A percentile compares a stretch with the other conserved stretches of the same genome.
Evolutionary conservation across 1,140 invertebrate species (phyloP).

Genomic region (Lasioglossum baleicum): DNA sequence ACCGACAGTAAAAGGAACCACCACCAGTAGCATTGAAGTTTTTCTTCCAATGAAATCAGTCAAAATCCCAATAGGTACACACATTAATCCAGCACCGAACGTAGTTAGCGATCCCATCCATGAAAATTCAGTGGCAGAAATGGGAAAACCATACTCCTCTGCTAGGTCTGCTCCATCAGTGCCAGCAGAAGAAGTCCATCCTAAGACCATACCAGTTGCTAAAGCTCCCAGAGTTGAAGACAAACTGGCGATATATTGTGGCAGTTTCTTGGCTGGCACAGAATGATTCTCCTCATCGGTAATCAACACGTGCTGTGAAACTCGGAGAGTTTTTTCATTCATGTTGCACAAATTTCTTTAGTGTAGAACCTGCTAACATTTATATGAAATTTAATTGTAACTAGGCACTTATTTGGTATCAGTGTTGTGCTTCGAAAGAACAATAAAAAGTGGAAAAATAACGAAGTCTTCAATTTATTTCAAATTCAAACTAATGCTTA

Average conservation of each 20-base stretch:
- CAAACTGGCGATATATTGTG: constrained; percentile 86
- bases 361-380: not conserved
- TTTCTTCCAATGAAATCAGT: constrained; percentile 89
- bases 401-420: not conserved
- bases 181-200: constrained; percentile 88
- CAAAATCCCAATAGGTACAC: constrained; percentile 86
- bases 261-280: constrained; percentile 79
- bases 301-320: constrained; percentile 82
- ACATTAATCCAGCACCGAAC: constrained; percentile 86
- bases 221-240: constrained; percentile 82
- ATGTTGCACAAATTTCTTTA: constrained; percentile 51
- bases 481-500: not conserved
- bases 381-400: not conserved
- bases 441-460: no score
- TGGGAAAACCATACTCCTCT: constrained; percentile 79
- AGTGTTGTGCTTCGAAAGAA: not conserved
- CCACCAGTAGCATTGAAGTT: constrained; percentile 85
- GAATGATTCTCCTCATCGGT: constrained; percentile 65
- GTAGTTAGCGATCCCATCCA: constrained; percentile 88
- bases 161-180: constrained; percentile 73
- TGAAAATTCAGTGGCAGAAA: constrained; percentile 81
- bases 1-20: constrained; percentile 86
- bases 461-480: not conserved
- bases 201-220: constrained; percentile 84
- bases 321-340: constrained; percentile 76